These are phyloP conservation scores for Trachelus tabidus DNA, from an alignment of 2,888 invertebrate genomes.

Conservation along the genomic window DNA sequence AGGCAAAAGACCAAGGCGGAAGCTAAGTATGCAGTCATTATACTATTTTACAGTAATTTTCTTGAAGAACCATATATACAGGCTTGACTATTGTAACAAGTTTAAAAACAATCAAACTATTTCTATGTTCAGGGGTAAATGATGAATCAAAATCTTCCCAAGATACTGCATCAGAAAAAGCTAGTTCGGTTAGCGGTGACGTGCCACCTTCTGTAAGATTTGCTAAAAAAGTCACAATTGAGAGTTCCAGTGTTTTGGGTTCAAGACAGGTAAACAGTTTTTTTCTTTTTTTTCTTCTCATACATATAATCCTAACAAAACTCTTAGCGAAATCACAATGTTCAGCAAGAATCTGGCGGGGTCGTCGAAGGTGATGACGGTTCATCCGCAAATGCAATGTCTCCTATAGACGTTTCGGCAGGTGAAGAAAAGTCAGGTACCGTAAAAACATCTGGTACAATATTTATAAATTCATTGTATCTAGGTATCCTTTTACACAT, in stretches of 20 bases:
- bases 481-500: not conserved
- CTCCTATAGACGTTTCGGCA: not conserved
- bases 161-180: constrained; percentile 47
- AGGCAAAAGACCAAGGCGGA: constrained; percentile 52
- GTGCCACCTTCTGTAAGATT: constrained; percentile 57
- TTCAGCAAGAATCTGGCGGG: not conserved
- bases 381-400: not conserved
- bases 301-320: not conserved
- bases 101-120: not conserved
- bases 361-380: not conserved
- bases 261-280: constrained; percentile 24
- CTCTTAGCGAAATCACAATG: not conserved
- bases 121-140: constrained; percentile 36
- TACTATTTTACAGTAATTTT: not conserved
- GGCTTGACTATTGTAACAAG: not conserved
- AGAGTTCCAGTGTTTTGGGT: constrained; percentile 27
- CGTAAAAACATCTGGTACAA: not conserved
- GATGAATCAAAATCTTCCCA: constrained; percentile 49
- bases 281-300: not conserved
- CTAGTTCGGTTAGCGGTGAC: constrained; percentile 38
- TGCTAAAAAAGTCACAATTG: constrained; percentile 57
- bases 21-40: constrained; percentile 40
- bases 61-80: not conserved
- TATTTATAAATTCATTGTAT: not conserved
- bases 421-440: not conserved